phyloP scores from a whole-genome alignment of 2,888 invertebrate species.

The Hemaris fuciformis region DNA sequence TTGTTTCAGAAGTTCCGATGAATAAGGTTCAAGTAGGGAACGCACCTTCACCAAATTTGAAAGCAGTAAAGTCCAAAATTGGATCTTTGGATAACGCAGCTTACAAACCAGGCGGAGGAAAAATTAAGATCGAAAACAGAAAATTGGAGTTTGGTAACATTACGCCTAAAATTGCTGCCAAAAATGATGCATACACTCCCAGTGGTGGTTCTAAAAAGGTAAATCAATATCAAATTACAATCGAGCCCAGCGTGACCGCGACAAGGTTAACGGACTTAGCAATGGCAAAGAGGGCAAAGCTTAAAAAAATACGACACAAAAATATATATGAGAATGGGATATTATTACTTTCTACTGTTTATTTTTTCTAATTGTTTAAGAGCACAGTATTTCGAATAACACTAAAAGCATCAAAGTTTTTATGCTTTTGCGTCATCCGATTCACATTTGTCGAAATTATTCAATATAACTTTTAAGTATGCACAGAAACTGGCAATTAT shows the following conservation, averaged over 20 bases:
- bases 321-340: neutral
- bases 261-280: neutral
- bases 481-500: neutral
- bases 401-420: neutral
- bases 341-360: neutral
- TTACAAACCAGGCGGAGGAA: constrained; percentile 94
- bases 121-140: constrained; percentile 92
- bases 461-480: neutral
- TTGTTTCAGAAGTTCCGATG: constrained; percentile 89
- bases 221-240: constrained; percentile 24
- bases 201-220: constrained; percentile 96
- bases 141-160: constrained; percentile 92
- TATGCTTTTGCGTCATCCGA: neutral
- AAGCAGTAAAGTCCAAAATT: constrained; percentile 95
- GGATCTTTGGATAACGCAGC: constrained; percentile 94
- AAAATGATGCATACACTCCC: constrained; percentile 93
- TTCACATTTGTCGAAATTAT: neutral
- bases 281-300: neutral
- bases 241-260: neutral
- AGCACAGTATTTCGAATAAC: neutral
- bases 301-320: neutral
- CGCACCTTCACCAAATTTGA: constrained; percentile 95
- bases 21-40: constrained; percentile 96
- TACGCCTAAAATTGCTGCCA: constrained; percentile 93
- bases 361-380: neutral